Evolutionary conservation across 1,140 invertebrate species (phyloP), one percentile per base, ranked within the genome.

Genomic region (Pogonomyrmex barbatus): DNA sequence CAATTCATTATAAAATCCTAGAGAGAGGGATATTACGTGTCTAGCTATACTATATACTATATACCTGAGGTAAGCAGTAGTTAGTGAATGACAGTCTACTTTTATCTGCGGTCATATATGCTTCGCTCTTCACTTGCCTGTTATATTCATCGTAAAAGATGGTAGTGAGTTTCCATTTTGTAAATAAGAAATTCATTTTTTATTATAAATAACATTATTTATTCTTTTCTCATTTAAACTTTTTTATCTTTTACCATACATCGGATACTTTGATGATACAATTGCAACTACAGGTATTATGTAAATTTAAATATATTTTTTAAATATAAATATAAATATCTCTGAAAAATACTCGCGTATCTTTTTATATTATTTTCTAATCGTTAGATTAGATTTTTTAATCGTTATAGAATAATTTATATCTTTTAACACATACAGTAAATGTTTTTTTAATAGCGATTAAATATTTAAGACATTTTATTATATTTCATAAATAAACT

Each of bases 11-110:
- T 14, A 14, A 0, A 50, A 24, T 68, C 14, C 6, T 47, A 50
- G 42, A 47, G 65, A 33, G 65, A 68, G 65, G 42, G 63, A 42
- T 67, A 12, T 24, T 24, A 24, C 24, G 24, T 24, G 0, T 30
- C 9, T 45, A 67, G 42, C 24, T 24, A 24, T 45, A 12, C 42
- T 67, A 50, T 33, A 45, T 45, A 45, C 4, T 45, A 8, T 45
- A 68, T 50, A 68, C 10, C 8, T 6, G 10, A 65, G 17, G 47
- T n/a, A 45, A 47, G n/a, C 47, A 67, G 24, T 50, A 14, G 42
- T 14, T 42, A 50, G 65, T 68, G 14, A 47, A 68, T 68, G 24
- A 68, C 65, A 68, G 65, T 68, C 24, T 9, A 50, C 42, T 45
- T 68, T 47, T 47, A 47, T 68, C 24, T 5, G 10, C 2, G 65